Base-by-base conservation (phyloP, 1,140 invertebrate genomes). In the Euwallacea fornicatus region DNA sequence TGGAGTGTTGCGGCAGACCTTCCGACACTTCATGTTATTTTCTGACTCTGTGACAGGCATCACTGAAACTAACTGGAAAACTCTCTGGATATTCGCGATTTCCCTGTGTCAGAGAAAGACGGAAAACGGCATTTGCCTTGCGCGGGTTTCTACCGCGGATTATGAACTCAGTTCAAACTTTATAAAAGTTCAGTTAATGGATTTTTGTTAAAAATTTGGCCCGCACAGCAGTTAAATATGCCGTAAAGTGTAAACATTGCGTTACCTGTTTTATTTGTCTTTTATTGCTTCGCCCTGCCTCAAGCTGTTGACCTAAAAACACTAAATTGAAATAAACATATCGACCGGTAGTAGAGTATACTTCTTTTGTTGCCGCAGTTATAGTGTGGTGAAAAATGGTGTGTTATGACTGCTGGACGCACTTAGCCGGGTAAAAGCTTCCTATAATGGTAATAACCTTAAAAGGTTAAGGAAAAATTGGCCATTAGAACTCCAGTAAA, bases 91-190 rank as follows among this genome's bases (percentile, higher is more conserved):
- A n/a, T 53, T 43, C n/a, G 13, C 41, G 16, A 15, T 56, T 68
- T 60, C 13, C 33, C 13, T 16, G 42, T 41, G 61, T 55, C 44
- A n/a, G 53, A 64, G 42, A 63, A 53, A 58, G 68, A 63, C 13
- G 42, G 47, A 33, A 9, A 7, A 10, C 47, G 15, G 7, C 7
- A 61, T 44, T 21, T 61, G 68, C 8, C 61, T 7, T 70, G 68
- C 68, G 68, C 68, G 7, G 47, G 64, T 62, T 61, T 53, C 15
- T 9, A 53, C 50, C 60, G 53, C 60, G 68, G 59, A 64, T 70
- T 70, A 64, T 70, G 60, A 70, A 70, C 68, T 70, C 10, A 55
- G 16, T 64, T 58, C 16, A 70, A 70, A 70, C 68, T 70, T 70
- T 64, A 64, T 70, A 64, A 70, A 70, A 70, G 53, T 69, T 16